Evolutionary conservation across 2,888 invertebrate genomes (phyloP), one percentile per base, ranked within the genome.

Genomic region (Plebejus anna): DNA sequence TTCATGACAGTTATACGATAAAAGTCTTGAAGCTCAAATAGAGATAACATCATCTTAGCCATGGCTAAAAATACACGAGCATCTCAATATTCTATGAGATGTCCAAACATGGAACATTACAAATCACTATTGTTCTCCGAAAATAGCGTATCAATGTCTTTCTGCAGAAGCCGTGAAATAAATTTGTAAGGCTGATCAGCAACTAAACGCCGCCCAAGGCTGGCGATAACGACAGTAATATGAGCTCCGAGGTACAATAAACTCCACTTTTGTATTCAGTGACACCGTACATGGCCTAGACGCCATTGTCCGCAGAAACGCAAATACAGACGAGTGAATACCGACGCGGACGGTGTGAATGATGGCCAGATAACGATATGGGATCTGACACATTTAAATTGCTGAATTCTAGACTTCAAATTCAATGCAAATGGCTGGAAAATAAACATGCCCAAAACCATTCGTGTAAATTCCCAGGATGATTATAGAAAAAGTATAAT

Each of bases 281-380:
- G 78, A 78, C 76, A 79, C 84, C 84, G 80, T 84, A 76, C 83
- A 82, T 22, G 82, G 83, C 79, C 32, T 73, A 73, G 75, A 61
- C 77, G 79, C 81, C 81, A 84, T 84, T 85, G 85, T 84, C 81
- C 80, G 77, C 75, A 83, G 82, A 79, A 80, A 81, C 81, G 81
- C 81, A 80, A 80, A 81, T 81, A 79, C 79, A 80, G 80, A 82
- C 81, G 81, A 83, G 80, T 81, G 82, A 83, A 84, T 82, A 81
- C 78, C 75, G 75, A 80, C 82, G 82, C 80, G 81, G 81, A 81
- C 81, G 81, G 82, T 78, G 79, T 78, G 81, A 82, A 72, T 81
- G 83, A 82, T 80, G 77, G 78, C 79, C 78, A 79, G 75, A 82
- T 83, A 82, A 83, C 82, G 82, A 82, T 79, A 78, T 77, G 75